A percentile compares a stretch with the other conserved stretches of the same genome.
Conservation (phyloP, 64 coral and sea anemone species). For the Porites australiensis region DNA sequence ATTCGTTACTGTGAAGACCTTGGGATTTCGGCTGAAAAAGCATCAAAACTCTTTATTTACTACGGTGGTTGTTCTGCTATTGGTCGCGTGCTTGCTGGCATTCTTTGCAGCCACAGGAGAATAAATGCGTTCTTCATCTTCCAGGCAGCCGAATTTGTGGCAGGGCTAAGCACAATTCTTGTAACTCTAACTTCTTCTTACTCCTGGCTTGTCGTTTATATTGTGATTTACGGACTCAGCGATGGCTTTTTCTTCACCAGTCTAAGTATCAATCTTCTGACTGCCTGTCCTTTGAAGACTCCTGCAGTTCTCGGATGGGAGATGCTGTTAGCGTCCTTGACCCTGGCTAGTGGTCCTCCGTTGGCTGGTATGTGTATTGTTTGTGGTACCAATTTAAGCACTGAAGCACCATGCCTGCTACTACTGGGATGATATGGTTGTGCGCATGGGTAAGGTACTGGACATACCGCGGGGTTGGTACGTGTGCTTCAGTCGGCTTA, state of each 20-base stretch:
- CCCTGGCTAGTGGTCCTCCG: conserved; percentile 40
- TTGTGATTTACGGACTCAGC: conserved; percentile 19
- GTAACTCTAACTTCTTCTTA: conserved; percentile 17
- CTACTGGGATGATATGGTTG: too few relatives aligned
- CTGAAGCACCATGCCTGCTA: too few relatives aligned
- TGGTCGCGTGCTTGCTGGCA: conserved; percentile 28
- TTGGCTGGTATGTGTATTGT: conserved; percentile 17
- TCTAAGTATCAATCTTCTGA: neutral
- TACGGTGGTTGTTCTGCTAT: conserved; percentile 29
- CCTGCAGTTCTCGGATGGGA: neutral
- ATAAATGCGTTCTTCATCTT: conserved; percentile 34
- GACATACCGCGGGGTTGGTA: too few relatives aligned
- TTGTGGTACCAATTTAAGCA: neutral
- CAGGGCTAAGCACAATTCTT: neutral
- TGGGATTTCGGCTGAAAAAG: conserved; percentile 41
- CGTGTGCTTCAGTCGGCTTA: too few relatives aligned
- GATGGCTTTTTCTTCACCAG: conserved; percentile 20
- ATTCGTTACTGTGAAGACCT: conserved; percentile 67
- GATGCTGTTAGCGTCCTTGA: neutral
- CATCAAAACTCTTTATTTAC: conserved; percentile 42
- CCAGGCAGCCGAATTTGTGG: conserved; percentile 16
- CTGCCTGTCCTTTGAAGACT: neutral
- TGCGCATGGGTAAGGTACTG: too few relatives aligned
- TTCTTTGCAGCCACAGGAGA: conserved; percentile 26
- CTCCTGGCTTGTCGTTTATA: neutral